Conservation (phyloP, 92 coral and sea anemone genomes). For the Anthopleura xanthogrammica region DNA sequence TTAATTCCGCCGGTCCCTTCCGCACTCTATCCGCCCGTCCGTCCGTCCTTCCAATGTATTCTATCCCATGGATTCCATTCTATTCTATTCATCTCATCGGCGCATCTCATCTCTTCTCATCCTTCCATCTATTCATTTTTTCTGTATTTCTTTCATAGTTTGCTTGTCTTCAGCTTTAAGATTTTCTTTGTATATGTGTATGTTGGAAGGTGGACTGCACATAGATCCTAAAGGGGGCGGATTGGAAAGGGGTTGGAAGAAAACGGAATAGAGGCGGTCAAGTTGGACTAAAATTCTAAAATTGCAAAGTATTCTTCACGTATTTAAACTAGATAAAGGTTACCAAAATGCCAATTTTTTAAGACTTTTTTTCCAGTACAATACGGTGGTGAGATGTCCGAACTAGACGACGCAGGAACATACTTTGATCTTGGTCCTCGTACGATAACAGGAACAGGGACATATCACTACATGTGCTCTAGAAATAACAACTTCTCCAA, state of each 20-base stretch:
- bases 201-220: no score
- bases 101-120: background rate
- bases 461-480: conserved; percentile 91
- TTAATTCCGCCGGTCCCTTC: background rate
- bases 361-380: conserved; percentile 49
- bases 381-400: conserved; percentile 98
- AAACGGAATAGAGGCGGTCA: no score
- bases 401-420: conserved; percentile 96
- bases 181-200: no score
- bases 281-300: no score
- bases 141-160: background rate
- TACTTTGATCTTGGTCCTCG: conserved; percentile 92
- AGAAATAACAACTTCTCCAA: conserved; percentile 98
- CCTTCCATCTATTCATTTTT: background rate
- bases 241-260: no score
- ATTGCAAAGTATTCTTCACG: no score
- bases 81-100: background rate
- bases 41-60: background rate
- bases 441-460: conserved; percentile 84
- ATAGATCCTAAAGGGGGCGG: no score
- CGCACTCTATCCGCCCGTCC: background rate
- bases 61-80: background rate
- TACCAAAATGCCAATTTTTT: no score
- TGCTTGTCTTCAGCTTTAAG: background rate
- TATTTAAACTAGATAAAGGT: no score